These are phyloP conservation scores for Tortrix viridana DNA, from an alignment of 2,888 invertebrate species.

Conservation along the genomic window DNA sequence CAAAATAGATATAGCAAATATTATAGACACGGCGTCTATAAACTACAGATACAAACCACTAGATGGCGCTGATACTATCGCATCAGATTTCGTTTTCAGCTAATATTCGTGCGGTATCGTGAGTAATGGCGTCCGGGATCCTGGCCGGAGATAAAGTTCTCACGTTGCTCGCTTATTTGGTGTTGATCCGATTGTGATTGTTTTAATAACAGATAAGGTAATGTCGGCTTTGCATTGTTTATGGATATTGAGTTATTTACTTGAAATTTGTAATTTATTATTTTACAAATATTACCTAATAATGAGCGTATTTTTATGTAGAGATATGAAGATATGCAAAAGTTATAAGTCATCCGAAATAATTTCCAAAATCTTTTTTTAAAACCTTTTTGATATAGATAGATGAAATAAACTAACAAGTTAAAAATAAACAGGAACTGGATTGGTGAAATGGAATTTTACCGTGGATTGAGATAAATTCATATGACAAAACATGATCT, in stretches of 20 bases:
- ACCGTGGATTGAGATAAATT: too few relatives aligned
- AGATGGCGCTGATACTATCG: slow-evolving; percentile 31
- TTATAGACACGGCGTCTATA: not conserved
- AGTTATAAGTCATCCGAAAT: too few relatives aligned
- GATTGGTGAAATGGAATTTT: too few relatives aligned
- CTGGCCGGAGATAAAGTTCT: slow-evolving; percentile 53
- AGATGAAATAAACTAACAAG: too few relatives aligned
- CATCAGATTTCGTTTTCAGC: slow-evolving; percentile 56
- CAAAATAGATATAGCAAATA: not conserved
- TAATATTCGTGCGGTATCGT: slow-evolving; percentile 65
- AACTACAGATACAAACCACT: slow-evolving; percentile 15
- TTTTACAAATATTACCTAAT: too few relatives aligned
- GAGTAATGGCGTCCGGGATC: slow-evolving; percentile 65
- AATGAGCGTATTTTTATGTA: too few relatives aligned
- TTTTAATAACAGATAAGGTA: slow-evolving; percentile 13
- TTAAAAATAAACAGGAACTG: too few relatives aligned
- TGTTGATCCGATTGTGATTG: slow-evolving; percentile 21
- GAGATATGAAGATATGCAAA: too few relatives aligned
- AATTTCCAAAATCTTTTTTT: too few relatives aligned
- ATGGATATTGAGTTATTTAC: not conserved
- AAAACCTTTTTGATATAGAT: too few relatives aligned
- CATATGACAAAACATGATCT: too few relatives aligned
- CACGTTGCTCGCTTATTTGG: slow-evolving; percentile 42
- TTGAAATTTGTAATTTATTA: too few relatives aligned
- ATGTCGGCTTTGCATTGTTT: slow-evolving; percentile 7